phyloP scores from a whole-genome alignment of 2,888 invertebrate genomes.

The Myopa testacea region DNA sequence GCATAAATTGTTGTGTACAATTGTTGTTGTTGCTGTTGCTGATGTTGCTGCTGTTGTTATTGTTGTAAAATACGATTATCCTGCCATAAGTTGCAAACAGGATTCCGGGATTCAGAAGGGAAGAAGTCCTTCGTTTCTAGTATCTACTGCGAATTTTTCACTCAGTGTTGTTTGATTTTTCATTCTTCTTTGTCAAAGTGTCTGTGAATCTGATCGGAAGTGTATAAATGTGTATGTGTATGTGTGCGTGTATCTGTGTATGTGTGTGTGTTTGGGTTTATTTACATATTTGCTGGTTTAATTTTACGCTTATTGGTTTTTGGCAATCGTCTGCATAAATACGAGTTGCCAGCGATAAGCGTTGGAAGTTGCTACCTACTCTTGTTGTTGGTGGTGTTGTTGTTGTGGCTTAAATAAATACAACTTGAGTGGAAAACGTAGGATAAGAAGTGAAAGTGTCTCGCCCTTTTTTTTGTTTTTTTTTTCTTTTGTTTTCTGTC shows the following conservation, averaged over 20 bases:
- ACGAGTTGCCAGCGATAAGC: constrained; percentile 63
- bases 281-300: constrained; percentile 60
- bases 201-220: constrained; percentile 12
- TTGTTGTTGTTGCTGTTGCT: constrained; percentile 18
- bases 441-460: constrained; percentile 39
- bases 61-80: constrained; percentile 52
- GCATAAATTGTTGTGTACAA: constrained; percentile 46
- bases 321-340: constrained; percentile 69
- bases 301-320: constrained; percentile 69
- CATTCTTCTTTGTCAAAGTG: constrained; percentile 35
- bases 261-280: constrained; percentile 32
- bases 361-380: background rate
- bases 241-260: background rate
- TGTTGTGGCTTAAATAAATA: constrained; percentile 60
- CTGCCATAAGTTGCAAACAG: constrained; percentile 45
- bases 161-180: constrained; percentile 20
- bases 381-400: constrained; percentile 13
- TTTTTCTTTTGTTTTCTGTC: constrained; percentile 17
- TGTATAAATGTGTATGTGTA: constrained; percentile 12
- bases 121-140: background rate
- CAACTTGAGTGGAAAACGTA: constrained; percentile 57
- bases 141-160: constrained; percentile 38
- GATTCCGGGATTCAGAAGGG: constrained; percentile 37
- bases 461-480: background rate
- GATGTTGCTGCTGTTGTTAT: constrained; percentile 39